These are phyloP conservation scores for Drosophila sucinea DNA, from an alignment of 1,140 invertebrate genomes.

Conservation along the genomic window DNA sequence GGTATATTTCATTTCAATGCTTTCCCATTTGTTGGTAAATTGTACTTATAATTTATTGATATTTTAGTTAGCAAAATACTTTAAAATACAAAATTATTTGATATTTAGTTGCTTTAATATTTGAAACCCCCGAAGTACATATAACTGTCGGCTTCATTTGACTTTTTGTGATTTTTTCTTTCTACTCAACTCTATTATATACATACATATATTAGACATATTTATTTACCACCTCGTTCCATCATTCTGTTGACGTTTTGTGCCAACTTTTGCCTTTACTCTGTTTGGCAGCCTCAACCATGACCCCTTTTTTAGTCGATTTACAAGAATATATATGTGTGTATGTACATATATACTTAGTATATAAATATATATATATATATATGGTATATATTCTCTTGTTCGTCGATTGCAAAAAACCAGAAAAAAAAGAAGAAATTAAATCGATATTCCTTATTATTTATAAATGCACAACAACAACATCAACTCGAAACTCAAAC, in stretches of 20 bases:
- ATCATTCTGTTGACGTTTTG: background rate
- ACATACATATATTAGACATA: background rate
- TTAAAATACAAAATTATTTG: no score
- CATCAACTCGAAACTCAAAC: conserved; percentile 6
- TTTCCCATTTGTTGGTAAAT: no score
- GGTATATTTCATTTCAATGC: no score
- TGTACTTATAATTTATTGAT: no score
- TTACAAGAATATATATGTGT: background rate
- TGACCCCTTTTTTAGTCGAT: conserved; percentile 39
- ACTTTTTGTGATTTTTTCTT: background rate
- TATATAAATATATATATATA: background rate
- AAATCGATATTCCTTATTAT: conserved; percentile 79
- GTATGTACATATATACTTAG: background rate
- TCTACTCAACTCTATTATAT: background rate
- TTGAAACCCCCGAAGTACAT: no score
- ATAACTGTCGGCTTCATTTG: background rate
- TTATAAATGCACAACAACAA: conserved; percentile 67
- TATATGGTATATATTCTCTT: conserved; percentile 24
- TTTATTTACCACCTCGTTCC: background rate
- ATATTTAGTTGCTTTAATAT: no score
- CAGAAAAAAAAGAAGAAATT: conserved; percentile 40
- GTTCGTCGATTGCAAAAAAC: conserved; percentile 36
- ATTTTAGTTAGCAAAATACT: no score
- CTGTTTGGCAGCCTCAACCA: conserved; percentile 54
- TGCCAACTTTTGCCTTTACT: conserved; percentile 23